Conservation (phyloP, 2,113 vertebrate genomes). For the Nanger granti region DNA sequence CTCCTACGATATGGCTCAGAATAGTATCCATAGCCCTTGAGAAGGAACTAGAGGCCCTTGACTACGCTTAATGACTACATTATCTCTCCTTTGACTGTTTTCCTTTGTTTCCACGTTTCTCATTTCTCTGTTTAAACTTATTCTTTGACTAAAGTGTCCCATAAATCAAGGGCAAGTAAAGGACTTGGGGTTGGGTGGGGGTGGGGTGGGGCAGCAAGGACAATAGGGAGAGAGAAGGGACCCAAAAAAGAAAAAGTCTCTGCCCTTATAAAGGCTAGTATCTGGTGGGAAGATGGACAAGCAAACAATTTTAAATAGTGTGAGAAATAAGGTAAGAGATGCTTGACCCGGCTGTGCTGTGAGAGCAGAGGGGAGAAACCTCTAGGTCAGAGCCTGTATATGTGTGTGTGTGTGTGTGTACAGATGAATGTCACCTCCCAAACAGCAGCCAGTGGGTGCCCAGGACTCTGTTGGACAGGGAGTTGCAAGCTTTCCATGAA, state of each 20-base stretch:
- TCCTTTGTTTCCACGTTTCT: not conserved
- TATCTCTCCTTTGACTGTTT: not conserved
- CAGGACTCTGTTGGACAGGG: not conserved
- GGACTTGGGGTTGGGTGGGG: not conserved
- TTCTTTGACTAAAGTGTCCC: not conserved
- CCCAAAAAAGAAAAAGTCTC: not conserved
- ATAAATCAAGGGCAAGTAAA: not conserved
- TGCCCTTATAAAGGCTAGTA: not conserved
- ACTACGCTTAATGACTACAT: not conserved
- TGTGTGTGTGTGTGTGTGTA: too few relatives aligned
- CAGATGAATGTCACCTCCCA: not conserved
- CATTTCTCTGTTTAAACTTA: not conserved
- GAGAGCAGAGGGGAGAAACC: not conserved
- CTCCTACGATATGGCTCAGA: not conserved
- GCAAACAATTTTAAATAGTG: not conserved
- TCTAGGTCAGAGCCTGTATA: not conserved
- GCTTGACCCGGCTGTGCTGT: not conserved
- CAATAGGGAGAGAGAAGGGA: not conserved
- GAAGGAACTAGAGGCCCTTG: not conserved
- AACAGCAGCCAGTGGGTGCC: not conserved
- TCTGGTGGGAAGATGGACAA: not conserved
- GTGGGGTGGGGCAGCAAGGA: not conserved
- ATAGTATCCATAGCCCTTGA: not conserved
- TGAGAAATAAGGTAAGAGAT: not conserved
- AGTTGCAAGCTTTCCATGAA: not conserved